Percentiles rank a stretch among this genome's conserved stretches.
phyloP scores from a whole-genome alignment of 2,888 invertebrate species.

The Baronia brevicornis region DNA sequence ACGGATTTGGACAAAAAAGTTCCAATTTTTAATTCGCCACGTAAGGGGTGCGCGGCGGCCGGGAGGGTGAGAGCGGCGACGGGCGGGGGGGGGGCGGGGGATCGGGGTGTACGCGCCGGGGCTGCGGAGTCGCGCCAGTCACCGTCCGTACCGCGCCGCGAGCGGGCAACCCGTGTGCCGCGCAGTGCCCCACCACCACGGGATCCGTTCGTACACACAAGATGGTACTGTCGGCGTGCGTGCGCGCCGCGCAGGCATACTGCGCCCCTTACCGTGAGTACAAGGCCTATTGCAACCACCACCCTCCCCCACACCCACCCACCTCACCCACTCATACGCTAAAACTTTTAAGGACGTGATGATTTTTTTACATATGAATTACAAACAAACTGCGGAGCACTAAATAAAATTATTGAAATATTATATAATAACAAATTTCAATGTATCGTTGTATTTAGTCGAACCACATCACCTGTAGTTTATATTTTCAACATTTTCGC shows the following conservation, averaged over 20 bases:
- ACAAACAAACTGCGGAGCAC: too few relatives aligned
- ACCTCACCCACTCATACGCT: too few relatives aligned
- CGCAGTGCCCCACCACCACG: conserved; percentile 13
- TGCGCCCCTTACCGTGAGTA: conserved; percentile 61
- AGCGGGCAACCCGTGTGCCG: conserved; percentile 17
- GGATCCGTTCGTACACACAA: conserved; percentile 15
- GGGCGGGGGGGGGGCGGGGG: conserved; percentile 19
- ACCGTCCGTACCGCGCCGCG: conserved; percentile 15
- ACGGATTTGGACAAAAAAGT: conserved; percentile 71
- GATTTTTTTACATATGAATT: too few relatives aligned
- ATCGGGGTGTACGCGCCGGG: conserved; percentile 19
- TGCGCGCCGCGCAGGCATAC: conserved; percentile 55
- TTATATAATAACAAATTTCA: too few relatives aligned
- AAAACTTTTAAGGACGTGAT: too few relatives aligned
- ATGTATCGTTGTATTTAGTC: too few relatives aligned
- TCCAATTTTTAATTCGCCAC: conserved; percentile 61
- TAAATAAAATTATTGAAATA: too few relatives aligned
- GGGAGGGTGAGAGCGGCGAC: conserved; percentile 15
- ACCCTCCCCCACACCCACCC: too few relatives aligned
- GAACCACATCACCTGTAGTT: too few relatives aligned
- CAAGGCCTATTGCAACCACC: too few relatives aligned
- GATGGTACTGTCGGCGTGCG: conserved; percentile 65
- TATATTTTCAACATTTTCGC: too few relatives aligned
- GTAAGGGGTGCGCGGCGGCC: conserved; percentile 33
- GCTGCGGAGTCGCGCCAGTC: conserved; percentile 15